Base-by-base conservation (phyloP, 2,888 invertebrate genomes). In the Tetragonisca angustula region DNA sequence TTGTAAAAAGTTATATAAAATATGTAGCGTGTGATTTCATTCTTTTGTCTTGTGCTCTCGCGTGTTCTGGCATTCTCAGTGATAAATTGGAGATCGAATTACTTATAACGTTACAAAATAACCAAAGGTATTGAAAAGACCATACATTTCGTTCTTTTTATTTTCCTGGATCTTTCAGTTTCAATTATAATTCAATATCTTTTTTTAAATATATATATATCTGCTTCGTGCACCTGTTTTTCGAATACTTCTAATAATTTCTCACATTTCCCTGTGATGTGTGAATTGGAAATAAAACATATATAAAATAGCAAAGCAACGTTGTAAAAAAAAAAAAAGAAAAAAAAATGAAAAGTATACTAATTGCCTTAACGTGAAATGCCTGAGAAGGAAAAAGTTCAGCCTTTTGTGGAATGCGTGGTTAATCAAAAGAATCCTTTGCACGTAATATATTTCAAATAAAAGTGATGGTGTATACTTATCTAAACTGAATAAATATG, bases 311-410 rank as follows among this genome's bases (percentile, higher is more conserved):
- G 70, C 36, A 67, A 68, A 76, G 62, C 62, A 83, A 80, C 62
- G 32, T 77, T 76, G 67, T 73, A 43, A 56, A 61, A 24, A 61
- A 61, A 61, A 15, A 61, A 17, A 50, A 24, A 73, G 73, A 70
- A 67, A 27, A 61, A 15, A 24, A 17, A 50, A 72, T 54, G 32
- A 73, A 76, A 70, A 68, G 56, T 71, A 61, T 87, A 76, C 76
- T 87, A 84, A 87, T 85, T 88, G 87, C 88, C 89, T 88, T 88
- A 88, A 89, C 82, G 84, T 82, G 64, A 68, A 80, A 87, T 87
- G 81, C 84, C 81, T 78, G 80, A 87, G 24, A 72, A 82, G 49
- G 74, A 64, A 59, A 65, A 59, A 56, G 27, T 65, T 68, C n/a
- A 69, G 56, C 64, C 56, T 65, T 82, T 78, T 70, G 64, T 69